These are phyloP conservation scores for Artibeus lituratus DNA, from an alignment of 2,797 vertebrate species.

Conservation along the genomic window DNA sequence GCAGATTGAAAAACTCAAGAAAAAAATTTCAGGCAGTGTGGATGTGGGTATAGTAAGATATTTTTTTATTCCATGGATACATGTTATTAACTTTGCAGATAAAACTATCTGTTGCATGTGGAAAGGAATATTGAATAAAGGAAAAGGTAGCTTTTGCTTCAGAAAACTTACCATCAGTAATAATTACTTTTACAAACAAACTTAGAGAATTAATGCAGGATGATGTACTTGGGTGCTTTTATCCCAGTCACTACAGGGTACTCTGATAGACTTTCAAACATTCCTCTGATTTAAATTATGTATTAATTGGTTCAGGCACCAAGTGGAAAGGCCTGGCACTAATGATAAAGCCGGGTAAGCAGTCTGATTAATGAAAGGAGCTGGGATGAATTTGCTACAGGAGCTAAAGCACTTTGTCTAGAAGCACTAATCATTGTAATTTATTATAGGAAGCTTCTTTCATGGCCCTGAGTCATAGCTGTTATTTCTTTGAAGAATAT, in stretches of 20 bases:
- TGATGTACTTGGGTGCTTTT: not conserved
- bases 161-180: conserved; percentile 14
- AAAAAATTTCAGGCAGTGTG: not conserved
- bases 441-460: conserved; percentile 68
- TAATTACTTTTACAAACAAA: conserved; percentile 50
- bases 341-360: conserved; percentile 73
- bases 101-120: conserved; percentile 34
- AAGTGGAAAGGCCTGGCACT: conserved; percentile 62
- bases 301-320: conserved; percentile 70
- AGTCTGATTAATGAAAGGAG: conserved; percentile 76
- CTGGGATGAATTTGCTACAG: conserved; percentile 62
- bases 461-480: conserved; percentile 56
- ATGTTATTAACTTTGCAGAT: conserved; percentile 37
- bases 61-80: not conserved
- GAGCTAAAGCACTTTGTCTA: conserved; percentile 64
- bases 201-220: not conserved
- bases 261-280: conserved; percentile 24
- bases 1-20: conserved; percentile 37
- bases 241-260: not conserved
- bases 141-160: conserved; percentile 19
- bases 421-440: conserved; percentile 74
- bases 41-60: not conserved
- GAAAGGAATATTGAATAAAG: not conserved
- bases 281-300: conserved; percentile 17
- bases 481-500: conserved; percentile 59